Percentiles rank a stretch among this genome's conserved stretches.
phyloP scores from a whole-genome alignment of 2,797 vertebrate genomes.

The Aldrovandia affinis region DNA sequence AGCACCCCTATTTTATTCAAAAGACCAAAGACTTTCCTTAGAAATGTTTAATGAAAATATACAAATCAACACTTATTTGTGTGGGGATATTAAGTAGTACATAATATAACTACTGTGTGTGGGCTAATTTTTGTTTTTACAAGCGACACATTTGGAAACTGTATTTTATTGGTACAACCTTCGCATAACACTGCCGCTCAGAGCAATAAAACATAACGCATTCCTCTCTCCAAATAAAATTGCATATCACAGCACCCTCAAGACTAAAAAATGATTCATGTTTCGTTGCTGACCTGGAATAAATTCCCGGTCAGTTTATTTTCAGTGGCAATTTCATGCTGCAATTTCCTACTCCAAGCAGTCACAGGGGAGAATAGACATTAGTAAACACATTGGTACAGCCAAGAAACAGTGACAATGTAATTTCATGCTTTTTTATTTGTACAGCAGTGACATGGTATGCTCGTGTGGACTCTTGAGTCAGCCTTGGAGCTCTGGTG shows the following conservation, averaged over 20 bases:
- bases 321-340: not conserved
- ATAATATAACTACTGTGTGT: not conserved
- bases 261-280: not conserved
- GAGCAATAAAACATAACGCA: slow-evolving; percentile 5
- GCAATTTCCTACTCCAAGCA: not conserved
- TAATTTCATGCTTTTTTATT: slow-evolving; percentile 29
- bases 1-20: not conserved
- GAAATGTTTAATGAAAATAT: slow-evolving; percentile 5
- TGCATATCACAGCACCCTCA: not conserved
- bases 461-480: not conserved
- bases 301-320: not conserved
- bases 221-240: not conserved
- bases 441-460: not conserved
- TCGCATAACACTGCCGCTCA: not conserved
- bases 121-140: not conserved
- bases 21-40: not conserved
- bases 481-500: not conserved
- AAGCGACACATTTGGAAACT: not conserved
- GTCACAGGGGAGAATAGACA: not conserved
- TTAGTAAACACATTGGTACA: slow-evolving; percentile 9
- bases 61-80: not conserved
- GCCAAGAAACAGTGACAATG: slow-evolving; percentile 18
- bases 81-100: not conserved
- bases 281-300: not conserved
- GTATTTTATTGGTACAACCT: not conserved